Evolutionary conservation across 1,140 invertebrate genomes (phyloP), one percentile per base, ranked within the genome.

Genomic region (Ruditapes philippinarum): DNA sequence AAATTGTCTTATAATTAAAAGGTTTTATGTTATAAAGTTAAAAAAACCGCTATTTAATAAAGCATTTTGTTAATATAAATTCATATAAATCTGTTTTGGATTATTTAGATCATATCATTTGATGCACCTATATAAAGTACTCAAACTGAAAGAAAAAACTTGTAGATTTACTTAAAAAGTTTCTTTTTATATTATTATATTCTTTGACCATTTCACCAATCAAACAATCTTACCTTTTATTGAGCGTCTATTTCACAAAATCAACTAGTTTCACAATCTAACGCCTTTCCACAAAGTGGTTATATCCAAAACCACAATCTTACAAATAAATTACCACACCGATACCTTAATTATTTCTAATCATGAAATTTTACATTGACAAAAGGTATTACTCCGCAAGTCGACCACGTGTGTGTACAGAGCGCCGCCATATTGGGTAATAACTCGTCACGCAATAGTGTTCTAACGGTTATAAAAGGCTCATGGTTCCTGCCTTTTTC

Each of bases 371-470:
- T 22, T 70, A 65, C 28, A 51, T 78, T 36, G 12, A 51, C 74
- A 51, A 51, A 78, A 54, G 45, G 45, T 36, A 54, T 78, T 51
- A 31, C 45, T 54, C 74, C 74, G 42, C 74, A 12, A 36, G 7
- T 4, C 42, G 36, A 84, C 82, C 82, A 84, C 82, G 82, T 84
- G 79, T 81, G 62, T 33, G 31, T 31, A 54, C 11, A 36, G 82
- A 17, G 40, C 65, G 68, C 82, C 68, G 82, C 68, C 65, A 74
- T 84, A 84, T 84, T 74, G 62, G 68, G 42, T 73, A 84, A 83
- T 79, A 28, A 81, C 65, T 60, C 65, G 65, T 70, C 70, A 49
- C 38, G 42, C 80, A 68, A 45, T 36, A 11, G 17, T 57, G 11
- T 57, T 33, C 28, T 40, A 80, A 57, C 49, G 28, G 54, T 57